phyloP scores from a whole-genome alignment of 1,140 invertebrate genomes.

The Brachionus asplanchnoidis region DNA sequence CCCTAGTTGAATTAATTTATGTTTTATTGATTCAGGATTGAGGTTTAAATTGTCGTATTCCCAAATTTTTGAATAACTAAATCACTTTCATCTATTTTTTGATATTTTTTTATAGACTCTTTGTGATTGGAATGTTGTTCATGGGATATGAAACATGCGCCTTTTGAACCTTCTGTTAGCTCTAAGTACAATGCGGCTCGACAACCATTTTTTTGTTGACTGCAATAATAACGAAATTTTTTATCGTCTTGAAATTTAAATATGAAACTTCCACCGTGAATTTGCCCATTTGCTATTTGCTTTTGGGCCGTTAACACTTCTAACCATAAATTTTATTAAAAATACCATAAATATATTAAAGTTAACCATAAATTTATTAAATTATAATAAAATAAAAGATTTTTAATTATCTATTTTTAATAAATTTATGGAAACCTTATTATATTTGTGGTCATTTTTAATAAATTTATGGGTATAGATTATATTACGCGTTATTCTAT shows the following conservation, averaged over 20 bases:
- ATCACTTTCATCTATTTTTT: background rate
- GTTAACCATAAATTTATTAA: too few relatives aligned
- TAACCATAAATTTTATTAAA: too few relatives aligned
- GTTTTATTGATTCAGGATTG: constrained; percentile 18
- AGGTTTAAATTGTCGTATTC: constrained; percentile 7
- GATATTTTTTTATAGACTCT: constrained; percentile 7
- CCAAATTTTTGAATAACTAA: constrained; percentile 10
- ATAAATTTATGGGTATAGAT: too few relatives aligned
- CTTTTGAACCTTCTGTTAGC: background rate
- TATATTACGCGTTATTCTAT: too few relatives aligned
- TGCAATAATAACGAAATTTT: background rate
- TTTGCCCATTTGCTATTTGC: background rate
- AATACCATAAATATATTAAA: too few relatives aligned
- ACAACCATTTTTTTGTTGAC: background rate
- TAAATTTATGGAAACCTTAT: too few relatives aligned
- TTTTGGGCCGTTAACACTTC: too few relatives aligned
- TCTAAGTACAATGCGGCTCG: background rate
- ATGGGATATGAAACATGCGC: background rate
- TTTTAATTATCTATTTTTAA: too few relatives aligned
- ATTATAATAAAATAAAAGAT: too few relatives aligned
- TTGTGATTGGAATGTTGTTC: background rate
- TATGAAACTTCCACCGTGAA: background rate
- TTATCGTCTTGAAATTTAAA: background rate
- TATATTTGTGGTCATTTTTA: too few relatives aligned
- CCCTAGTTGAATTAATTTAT: constrained; percentile 3